A percentile compares a stretch with the other conserved stretches of the same genome.
These are phyloP conservation scores for Drosophila ogumai DNA, from an alignment of 1,140 invertebrate genomes.

Conservation along the genomic window DNA sequence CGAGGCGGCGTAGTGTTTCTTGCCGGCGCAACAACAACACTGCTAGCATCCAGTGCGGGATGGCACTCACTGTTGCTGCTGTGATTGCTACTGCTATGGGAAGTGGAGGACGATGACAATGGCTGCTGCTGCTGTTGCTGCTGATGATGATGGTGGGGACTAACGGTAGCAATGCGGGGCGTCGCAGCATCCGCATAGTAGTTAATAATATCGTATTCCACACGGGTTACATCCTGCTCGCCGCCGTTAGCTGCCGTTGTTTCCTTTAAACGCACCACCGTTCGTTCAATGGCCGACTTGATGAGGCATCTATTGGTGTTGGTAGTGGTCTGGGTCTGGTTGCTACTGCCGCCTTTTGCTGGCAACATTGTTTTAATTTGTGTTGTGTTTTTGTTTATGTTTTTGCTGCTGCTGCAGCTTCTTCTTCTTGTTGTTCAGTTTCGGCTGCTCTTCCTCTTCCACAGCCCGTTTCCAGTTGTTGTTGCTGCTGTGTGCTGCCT, in stretches of 20 bases:
- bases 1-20: background rate
- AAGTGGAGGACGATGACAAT: constrained; percentile 11
- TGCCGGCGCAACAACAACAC: constrained; percentile 42
- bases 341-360: constrained; percentile 14
- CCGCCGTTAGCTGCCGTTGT: constrained; percentile 4
- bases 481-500: constrained; percentile 42
- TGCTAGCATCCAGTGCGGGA: constrained; percentile 44
- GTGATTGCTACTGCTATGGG: constrained; percentile 45
- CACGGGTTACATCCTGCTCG: constrained; percentile 47
- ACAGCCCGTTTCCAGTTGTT: constrained; percentile 22
- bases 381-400: constrained; percentile 68
- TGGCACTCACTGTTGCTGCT: constrained; percentile 24
- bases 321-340: constrained; percentile 12
- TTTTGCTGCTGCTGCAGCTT: constrained; percentile 32
- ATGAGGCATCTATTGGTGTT: constrained; percentile 56
- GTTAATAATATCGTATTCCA: constrained; percentile 74
- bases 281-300: constrained; percentile 47
- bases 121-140: background rate
- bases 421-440: constrained; percentile 40
- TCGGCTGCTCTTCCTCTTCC: constrained; percentile 23
- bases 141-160: constrained; percentile 22
- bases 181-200: constrained; percentile 54
- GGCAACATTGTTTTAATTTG: constrained; percentile 50
- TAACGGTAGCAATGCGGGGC: constrained; percentile 19
- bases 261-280: constrained; percentile 39